Evolutionary conservation across 2,888 invertebrate genomes (phyloP), one percentile per base, ranked within the genome.

Genomic region (Eupeodes latifasciatus): DNA sequence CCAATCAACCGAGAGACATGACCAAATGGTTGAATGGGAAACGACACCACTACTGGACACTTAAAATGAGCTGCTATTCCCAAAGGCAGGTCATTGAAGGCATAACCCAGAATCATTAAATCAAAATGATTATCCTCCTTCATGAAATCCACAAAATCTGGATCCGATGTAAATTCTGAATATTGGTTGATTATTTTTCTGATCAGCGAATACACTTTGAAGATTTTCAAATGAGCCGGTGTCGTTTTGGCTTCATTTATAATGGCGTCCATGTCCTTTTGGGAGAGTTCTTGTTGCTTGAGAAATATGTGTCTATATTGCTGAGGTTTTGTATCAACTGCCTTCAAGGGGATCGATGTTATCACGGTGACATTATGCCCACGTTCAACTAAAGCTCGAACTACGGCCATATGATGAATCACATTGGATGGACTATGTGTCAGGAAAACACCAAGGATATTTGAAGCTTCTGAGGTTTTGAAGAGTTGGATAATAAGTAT

Each of bases 321-420:
- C 36, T 91, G 90, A 85, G 27, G 27, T 27, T 92, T 92, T 6
- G 90, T 91, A 4, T 92, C 91, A 57, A 91, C 91, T 4, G 40
- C 40, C 40, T 7, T 40, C 40, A 93, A 91, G n/a, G 91, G 85
- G 36, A 90, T 44, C 4, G 91, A 79, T 0, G 91, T 91, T 0
- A 93, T 91, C 6, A 93, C 92, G 0, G 93, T 93, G 0, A 93
- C 90, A 89, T 93, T 92, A 81, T 93, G 94, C 0, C 93, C 93
- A 49, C 90, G 85, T 77, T 92, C 92, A 5, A 93, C 92, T 75
- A 93, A 83, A 0, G 91, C 90, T 76, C 92, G 91, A 81, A 91
- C 91, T 2, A 91, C 66, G 0, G 93, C 92, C 92, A 93, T 92
- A 53, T 93, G 92, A 0, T 92, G 91, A n/a, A 93, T 92, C 51